phyloP scores from a whole-genome alignment of 2,888 invertebrate species.

The Calameuta pallipes region DNA sequence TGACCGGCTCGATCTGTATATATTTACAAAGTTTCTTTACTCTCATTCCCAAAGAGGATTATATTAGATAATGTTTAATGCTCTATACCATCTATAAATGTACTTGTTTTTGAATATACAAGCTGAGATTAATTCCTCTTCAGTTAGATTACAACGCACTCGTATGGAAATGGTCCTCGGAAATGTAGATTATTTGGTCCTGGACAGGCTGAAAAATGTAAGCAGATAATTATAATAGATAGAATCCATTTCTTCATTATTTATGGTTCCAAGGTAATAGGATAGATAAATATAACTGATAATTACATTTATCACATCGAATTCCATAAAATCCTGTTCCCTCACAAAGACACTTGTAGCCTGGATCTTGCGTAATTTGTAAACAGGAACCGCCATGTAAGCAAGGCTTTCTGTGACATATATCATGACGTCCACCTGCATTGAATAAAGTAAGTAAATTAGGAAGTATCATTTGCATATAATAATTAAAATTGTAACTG shows the following conservation, averaged over 20 bases:
- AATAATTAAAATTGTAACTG: constrained; percentile 5
- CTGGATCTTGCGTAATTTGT: constrained; percentile 75
- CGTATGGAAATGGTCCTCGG: constrained; percentile 73
- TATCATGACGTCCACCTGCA: constrained; percentile 70
- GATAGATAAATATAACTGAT: constrained; percentile 15
- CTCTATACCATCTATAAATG: background rate
- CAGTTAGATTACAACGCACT: constrained; percentile 76
- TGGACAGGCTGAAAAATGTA: constrained; percentile 71
- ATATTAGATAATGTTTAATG: background rate
- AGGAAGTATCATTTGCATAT: background rate
- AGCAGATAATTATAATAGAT: background rate
- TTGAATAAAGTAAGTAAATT: background rate
- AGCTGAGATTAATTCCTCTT: background rate
- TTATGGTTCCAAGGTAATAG: background rate
- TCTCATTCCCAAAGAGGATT: background rate
- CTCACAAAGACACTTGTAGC: constrained; percentile 77
- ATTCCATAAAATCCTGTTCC: constrained; percentile 81
- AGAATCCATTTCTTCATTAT: constrained; percentile 1
- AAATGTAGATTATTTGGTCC: constrained; percentile 57
- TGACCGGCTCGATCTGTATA: background rate
- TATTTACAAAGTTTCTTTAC: background rate
- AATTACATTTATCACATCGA: constrained; percentile 76
- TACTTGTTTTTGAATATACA: background rate
- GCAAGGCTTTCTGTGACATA: constrained; percentile 76
- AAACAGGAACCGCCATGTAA: constrained; percentile 75